Conservation (phyloP, 1,140 invertebrate species). For the Artemia franciscana region DNA sequence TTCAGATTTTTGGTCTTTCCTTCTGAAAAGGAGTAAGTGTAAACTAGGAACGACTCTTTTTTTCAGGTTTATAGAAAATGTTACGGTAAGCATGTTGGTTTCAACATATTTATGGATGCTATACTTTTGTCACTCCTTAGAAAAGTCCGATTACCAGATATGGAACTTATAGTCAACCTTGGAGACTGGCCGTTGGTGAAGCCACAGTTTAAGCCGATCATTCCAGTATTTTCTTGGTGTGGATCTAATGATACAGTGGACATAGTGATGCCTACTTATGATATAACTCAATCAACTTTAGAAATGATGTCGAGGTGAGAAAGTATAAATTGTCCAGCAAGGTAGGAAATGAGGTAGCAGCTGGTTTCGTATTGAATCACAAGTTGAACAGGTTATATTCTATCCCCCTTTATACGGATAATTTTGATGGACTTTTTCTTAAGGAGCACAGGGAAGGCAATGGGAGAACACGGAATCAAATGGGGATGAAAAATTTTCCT, state of each 20-base stretch:
- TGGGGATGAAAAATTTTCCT: too few species aligned
- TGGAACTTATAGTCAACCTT: slow-evolving; percentile 77
- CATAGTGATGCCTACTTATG: slow-evolving; percentile 85
- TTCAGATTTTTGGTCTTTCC: slow-evolving; percentile 2
- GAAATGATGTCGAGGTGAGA: slow-evolving; percentile 66
- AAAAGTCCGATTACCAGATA: slow-evolving; percentile 61
- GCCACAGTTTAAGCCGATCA: slow-evolving; percentile 23
- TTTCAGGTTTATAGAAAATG: slow-evolving; percentile 55
- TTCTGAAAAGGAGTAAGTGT: too few species aligned
- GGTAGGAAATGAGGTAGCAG: too few species aligned
- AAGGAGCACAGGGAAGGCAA: too few species aligned
- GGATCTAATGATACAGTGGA: slow-evolving; percentile 58
- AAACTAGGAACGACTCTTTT: too few species aligned
- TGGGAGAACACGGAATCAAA: too few species aligned
- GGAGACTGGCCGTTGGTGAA: slow-evolving; percentile 73
- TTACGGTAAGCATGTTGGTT: slow-evolving; percentile 82
- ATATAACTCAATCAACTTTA: slow-evolving; percentile 69
- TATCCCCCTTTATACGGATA: too few species aligned
- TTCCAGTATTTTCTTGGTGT: slow-evolving; percentile 93
- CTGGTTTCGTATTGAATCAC: too few species aligned
- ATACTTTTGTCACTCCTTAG: slow-evolving; percentile 56
- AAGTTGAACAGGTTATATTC: too few species aligned
- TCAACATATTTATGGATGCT: slow-evolving; percentile 82
- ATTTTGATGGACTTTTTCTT: too few species aligned
- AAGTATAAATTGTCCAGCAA: too few species aligned